A percentile compares a stretch with the other conserved stretches of the same genome.
Conservation (phyloP, 2,113 vertebrate genomes). For the Mus spicilegus region DNA sequence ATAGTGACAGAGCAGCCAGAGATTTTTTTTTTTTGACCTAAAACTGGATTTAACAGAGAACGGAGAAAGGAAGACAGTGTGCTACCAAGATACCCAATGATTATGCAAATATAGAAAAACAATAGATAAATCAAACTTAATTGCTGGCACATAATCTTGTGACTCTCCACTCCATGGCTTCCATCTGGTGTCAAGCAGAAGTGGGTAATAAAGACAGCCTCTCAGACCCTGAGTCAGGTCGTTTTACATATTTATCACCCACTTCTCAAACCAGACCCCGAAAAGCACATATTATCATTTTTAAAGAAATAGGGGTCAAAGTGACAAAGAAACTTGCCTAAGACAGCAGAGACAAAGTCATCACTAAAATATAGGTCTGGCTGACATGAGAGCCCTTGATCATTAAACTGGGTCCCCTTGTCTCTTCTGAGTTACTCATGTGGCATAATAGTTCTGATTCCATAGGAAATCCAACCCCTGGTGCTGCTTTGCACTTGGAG, state of each 20-base stretch:
- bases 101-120: constrained; percentile 36
- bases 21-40: not conserved
- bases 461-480: not conserved
- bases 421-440: not conserved
- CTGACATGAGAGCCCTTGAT: not conserved
- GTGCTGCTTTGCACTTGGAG: not conserved
- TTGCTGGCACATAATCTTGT: not conserved
- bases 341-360: not conserved
- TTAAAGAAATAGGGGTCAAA: constrained; percentile 60
- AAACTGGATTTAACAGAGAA: not conserved
- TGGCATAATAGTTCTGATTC: not conserved
- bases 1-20: not conserved
- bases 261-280: not conserved
- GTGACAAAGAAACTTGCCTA: constrained; percentile 35
- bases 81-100: not conserved
- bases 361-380: constrained; percentile 29
- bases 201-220: not conserved
- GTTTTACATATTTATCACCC: constrained; percentile 46
- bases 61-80: not conserved
- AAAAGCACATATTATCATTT: constrained; percentile 48
- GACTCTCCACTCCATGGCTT: constrained; percentile 20
- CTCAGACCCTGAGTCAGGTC: not conserved
- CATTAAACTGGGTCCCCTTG: not conserved
- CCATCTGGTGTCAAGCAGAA: constrained; percentile 11
- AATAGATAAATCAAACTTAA: constrained; percentile 40